Evolutionary conservation across 2,888 invertebrate species (phyloP), one percentile per base, ranked within the genome.

Genomic region (Deilephila elpenor): DNA sequence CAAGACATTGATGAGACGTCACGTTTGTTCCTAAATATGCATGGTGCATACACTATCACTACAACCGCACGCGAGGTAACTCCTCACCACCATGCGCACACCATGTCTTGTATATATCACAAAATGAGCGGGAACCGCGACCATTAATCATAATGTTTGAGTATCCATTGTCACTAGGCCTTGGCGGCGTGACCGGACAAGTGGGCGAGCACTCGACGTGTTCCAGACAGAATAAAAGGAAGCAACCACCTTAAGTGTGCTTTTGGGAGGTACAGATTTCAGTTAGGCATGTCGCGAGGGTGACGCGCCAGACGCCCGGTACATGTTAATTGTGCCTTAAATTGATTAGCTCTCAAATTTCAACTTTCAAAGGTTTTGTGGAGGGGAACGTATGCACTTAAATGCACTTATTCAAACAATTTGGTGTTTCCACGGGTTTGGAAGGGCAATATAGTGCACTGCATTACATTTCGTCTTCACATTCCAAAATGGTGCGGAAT

Each of bases 1-100:
- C 19, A 67, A 75, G 70, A 79, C 79, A 79, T 79, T 79, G 77
- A 61, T 73, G 73, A 60, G 71, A 79, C 76, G 61, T 73, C 74
- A 75, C 71, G 19, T 67, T 44, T 61, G 61, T 61, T 32, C 44
- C 56, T n/a, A 5, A n/a, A n/a, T n/a, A 56, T n/a, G 32, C 32
- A 32, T 32, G 3, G 25, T 17, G 53, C 62, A 44, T 64, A n/a
- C 8, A 67, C 64, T 44, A 20, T 29, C 0, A 51, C 34, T 62
- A 17, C 19, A n/a, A 34, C 14, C 6, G n/a, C 17, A 37, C 6
- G 11, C 5, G 25, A 51, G 25, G 17, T 17, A 25, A 20, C 44
- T 25, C 67, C 17, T 67, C 14, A 51, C 67, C 51, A 51, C 44
- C 25, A 7, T 67, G 29, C n/a, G 7, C 29, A 62, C 14, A 51